phyloP scores from a whole-genome alignment of 2,113 vertebrate genomes.

The Gnathonemus echidnorhynchus region DNA sequence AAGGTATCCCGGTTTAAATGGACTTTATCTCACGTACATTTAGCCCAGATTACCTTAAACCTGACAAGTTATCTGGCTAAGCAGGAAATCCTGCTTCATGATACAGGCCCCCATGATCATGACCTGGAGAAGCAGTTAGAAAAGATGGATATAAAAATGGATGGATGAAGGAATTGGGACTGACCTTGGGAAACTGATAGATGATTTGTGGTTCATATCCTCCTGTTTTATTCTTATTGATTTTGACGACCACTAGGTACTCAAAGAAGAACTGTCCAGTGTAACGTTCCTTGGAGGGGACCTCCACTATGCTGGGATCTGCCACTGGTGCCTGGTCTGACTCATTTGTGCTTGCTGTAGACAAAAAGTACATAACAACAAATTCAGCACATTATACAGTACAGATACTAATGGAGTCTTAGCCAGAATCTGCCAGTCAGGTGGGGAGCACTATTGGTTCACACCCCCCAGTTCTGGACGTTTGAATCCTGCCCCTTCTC shows the following conservation, averaged over 20 bases:
- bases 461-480: not conserved
- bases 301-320: not conserved
- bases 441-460: not conserved
- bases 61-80: not conserved
- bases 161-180: not conserved
- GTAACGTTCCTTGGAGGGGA: slow-evolving; percentile 29
- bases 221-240: slow-evolving; percentile 52
- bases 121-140: not conserved
- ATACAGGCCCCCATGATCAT: not conserved
- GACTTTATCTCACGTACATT: not conserved
- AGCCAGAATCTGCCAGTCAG: not conserved
- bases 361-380: not conserved
- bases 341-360: slow-evolving; percentile 21
- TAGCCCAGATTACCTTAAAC: not conserved
- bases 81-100: not conserved
- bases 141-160: not conserved
- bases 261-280: slow-evolving; percentile 71
- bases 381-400: not conserved
- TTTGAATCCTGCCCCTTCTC: not conserved
- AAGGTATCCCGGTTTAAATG: not conserved
- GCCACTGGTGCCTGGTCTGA: not conserved
- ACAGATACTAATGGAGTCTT: not conserved
- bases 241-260: slow-evolving; percentile 73
- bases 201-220: slow-evolving; percentile 69
- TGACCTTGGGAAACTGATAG: slow-evolving; percentile 84